These are phyloP conservation scores for Eublepharis macularius DNA, from an alignment of 2,113 vertebrate species.

Conservation along the genomic window DNA sequence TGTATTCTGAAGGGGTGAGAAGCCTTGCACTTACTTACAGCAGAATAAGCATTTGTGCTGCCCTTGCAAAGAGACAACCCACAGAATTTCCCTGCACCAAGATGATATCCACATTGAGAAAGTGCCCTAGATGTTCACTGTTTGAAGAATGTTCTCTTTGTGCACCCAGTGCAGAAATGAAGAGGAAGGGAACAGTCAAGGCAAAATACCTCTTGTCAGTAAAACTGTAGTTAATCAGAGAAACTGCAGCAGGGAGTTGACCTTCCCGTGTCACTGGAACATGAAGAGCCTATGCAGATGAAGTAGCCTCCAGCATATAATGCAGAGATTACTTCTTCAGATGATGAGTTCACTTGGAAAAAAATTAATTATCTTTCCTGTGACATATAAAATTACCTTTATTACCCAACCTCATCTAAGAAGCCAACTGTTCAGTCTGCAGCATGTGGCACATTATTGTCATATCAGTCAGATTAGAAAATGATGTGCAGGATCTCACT, in stretches of 20 bases:
- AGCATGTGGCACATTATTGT: constrained; percentile 14
- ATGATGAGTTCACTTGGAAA: constrained; percentile 8
- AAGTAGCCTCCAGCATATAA: constrained; percentile 14
- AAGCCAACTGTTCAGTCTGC: constrained; percentile 41
- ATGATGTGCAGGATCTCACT: constrained; percentile 16
- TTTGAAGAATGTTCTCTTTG: neutral
- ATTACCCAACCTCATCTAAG: constrained; percentile 23
- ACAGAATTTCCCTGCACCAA: neutral
- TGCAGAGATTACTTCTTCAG: constrained; percentile 25
- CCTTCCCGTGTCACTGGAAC: constrained; percentile 18
- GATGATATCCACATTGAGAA: neutral
- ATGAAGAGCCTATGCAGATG: constrained; percentile 14
- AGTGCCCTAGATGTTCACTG: neutral
- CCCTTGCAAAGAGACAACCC: neutral
- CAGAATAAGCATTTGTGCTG: neutral
- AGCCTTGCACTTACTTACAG: neutral
- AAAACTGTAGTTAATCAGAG: neutral
- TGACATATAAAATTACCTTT: constrained; percentile 40
- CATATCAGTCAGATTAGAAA: neutral
- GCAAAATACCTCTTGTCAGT: neutral
- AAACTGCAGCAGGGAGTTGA: constrained; percentile 26
- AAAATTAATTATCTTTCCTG: constrained; percentile 32
- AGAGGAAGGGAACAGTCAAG: neutral
- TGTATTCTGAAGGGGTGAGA: neutral
- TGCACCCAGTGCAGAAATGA: neutral